Evolutionary conservation across 2,113 vertebrate species (phyloP), one percentile per base, ranked within the genome.

Genomic region (Planiliza haematocheilus): DNA sequence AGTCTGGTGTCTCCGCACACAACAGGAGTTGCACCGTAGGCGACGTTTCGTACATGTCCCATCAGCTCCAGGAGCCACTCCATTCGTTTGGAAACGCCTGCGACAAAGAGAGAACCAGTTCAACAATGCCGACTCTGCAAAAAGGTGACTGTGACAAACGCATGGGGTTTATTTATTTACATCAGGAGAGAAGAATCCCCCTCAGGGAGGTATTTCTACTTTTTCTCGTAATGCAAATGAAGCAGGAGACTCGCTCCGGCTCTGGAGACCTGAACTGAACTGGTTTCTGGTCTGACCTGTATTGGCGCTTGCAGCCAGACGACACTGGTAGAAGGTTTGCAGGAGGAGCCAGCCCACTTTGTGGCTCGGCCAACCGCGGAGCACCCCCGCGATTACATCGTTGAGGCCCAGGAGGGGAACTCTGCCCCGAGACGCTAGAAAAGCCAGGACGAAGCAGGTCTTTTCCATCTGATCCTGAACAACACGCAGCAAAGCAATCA

Each of bases 11-110:
- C 42, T 34, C 82, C 82, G 48, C 91, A 92, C n/a, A 88, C 21
- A 58, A 93, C 38, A 0, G 86, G 0, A 0, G 77, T 77, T 38
- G 94, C 86, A 30, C 93, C 93, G 16, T 94, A 93, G 0, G 93
- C 93, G 20, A 95, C 64, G 13, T 95, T 98, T 81, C 95, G 93
- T 43, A 96, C 94, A 64, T 95, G 94, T 52, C 96, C 96, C 95
- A 98, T 99, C 61, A 99, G 82, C 77, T 99, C 95, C 83, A 99
- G 89, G 10, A 99, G 93, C 97, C 98, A 99, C 42, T 98, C 95
- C 94, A 96, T 89, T 84, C 97, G 94, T 82, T 95, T 96, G 36
- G 93, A 49, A 11, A 98, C 94, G 2, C 95, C 98, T 99, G 77
- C 13, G 83, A 37, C n/a, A 63, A 18, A 64, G 42, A 75, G 13